A percentile compares a stretch with the other conserved stretches of the same genome.
phyloP scores from a whole-genome alignment of 2,888 invertebrate species.

The Drosophila kanekoi region DNA sequence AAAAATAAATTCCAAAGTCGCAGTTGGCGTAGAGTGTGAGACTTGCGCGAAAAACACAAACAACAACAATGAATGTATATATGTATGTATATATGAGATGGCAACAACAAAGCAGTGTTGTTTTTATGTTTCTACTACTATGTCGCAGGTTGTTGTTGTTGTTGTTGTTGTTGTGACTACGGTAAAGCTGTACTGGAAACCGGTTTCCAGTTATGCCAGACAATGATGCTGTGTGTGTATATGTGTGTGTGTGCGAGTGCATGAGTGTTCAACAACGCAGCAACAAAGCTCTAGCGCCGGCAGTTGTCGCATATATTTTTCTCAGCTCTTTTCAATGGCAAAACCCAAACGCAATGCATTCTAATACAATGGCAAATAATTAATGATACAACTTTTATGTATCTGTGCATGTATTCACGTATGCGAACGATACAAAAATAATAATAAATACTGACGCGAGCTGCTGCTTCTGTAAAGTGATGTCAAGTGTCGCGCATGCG shows the following conservation, averaged over 20 bases:
- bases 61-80: conserved; percentile 27
- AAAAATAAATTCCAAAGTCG: conserved; percentile 56
- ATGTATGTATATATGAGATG: conserved; percentile 29
- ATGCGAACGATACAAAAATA: conserved; percentile 10
- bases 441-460: conserved; percentile 9
- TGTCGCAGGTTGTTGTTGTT: conserved; percentile 59
- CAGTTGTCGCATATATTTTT: conserved; percentile 41
- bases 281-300: conserved; percentile 30
- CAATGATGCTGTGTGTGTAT: conserved; percentile 55
- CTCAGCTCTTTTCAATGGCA: conserved; percentile 65
- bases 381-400: conserved; percentile 52
- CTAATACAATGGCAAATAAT: conserved; percentile 61
- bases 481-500: conserved; percentile 69
- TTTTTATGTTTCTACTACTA: conserved; percentile 62
- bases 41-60: conserved; percentile 48
- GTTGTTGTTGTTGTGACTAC: conserved; percentile 23
- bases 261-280: conserved; percentile 20
- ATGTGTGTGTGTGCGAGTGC: conserved; percentile 11
- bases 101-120: conserved; percentile 43
- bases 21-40: conserved; percentile 51
- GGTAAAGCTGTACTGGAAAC: conserved; percentile 62
- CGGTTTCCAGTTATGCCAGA: conserved; percentile 65
- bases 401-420: conserved; percentile 4
- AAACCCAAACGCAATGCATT: conserved; percentile 47
- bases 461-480: conserved; percentile 19